phyloP scores from a whole-genome alignment of 1,140 invertebrate species.

The Brachionus paranguensis region DNA sequence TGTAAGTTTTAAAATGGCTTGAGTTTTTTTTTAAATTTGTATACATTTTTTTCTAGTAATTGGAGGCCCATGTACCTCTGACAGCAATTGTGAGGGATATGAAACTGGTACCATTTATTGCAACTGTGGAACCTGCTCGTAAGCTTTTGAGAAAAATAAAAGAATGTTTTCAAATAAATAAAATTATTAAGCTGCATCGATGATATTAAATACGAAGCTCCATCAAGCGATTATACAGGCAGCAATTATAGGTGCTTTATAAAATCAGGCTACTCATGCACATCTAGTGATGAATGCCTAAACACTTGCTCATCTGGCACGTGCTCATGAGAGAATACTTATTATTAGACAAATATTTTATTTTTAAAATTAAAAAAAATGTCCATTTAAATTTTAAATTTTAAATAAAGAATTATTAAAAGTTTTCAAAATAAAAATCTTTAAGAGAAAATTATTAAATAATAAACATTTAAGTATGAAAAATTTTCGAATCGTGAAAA shows the following conservation, averaged over 20 bases:
- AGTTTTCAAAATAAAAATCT: background rate
- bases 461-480: too few species aligned
- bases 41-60: background rate
- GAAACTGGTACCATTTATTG: background rate
- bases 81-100: background rate
- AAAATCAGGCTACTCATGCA: background rate
- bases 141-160: background rate
- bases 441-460: background rate
- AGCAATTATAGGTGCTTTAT: background rate
- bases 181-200: background rate
- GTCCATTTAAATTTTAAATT: background rate
- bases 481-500: too few species aligned
- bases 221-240: background rate
- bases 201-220: background rate
- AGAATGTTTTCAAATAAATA: too few species aligned
- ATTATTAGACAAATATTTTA: background rate
- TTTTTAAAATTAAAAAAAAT: background rate
- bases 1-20: background rate
- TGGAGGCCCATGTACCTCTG: background rate
- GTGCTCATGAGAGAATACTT: background rate
- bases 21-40: background rate
- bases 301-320: background rate
- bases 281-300: background rate
- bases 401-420: background rate
- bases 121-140: conserved; percentile 7